Evolutionary conservation across 1,140 invertebrate species (phyloP), one percentile per base, ranked within the genome.

Genomic region (Calephelis nemesis): DNA sequence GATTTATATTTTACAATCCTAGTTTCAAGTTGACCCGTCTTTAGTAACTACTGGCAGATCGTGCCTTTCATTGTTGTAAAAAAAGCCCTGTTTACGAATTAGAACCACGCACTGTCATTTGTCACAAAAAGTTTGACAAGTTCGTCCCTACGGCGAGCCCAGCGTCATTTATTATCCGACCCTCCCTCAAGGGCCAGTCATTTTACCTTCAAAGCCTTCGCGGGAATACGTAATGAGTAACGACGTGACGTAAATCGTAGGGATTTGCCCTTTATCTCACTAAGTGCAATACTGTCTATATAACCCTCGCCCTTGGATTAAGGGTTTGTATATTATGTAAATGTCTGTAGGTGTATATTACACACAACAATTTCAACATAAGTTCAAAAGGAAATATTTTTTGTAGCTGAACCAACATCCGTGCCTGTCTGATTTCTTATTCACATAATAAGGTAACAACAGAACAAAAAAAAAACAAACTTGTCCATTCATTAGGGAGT

Each of bases 61-160:
- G 1, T 7, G 42, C 42, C 42, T 45, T 45, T 45, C 42, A 7
- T 9, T 45, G 8, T 45, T 39, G 40, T 30, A 60, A 60, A 60
- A 58, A 60, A 40, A 48, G 30, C 11, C 72, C 71, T 69, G 71
- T 69, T 73, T 71, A 67, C 71, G 70, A 68, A 76, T 80, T 78
- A 80, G 78, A 65, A 65, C 62, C 72, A 83, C 79, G 79, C 81
- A 86, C 82, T 88, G 83, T 87, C 71, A 88, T 87, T 87, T 88
- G 84, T 87, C 83, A 87, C 79, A 88, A 88, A 88, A 88, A 88
- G 83, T 88, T 66, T 85, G 76, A 75, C 78, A 81, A 83, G 79
- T 83, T 77, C 71, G 69, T 78, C 85, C 85, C 78, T 72, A 52
- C 67, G 76, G 76, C 69, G 69, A 69, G 72, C 67, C 72, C 72